Conservation (phyloP, 2,888 invertebrate genomes). For the Zygothrica quintamaculata region DNA sequence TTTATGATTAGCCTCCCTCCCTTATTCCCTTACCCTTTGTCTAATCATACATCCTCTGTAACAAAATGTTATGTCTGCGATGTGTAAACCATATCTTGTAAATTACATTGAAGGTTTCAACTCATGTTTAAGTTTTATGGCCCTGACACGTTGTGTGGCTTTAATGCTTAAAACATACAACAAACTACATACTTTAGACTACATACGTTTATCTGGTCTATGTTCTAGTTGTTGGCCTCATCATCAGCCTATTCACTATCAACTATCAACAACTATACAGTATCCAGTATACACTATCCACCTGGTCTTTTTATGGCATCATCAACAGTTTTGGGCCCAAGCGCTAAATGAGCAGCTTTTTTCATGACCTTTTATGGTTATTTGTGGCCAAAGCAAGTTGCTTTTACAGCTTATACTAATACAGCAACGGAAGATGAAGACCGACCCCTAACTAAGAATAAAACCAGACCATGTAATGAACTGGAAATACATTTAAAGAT, state of each 20-base stretch:
- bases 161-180: neutral
- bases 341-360: slow-evolving; percentile 49
- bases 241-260: too few relatives aligned
- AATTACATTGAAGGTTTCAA: slow-evolving; percentile 58
- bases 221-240: slow-evolving; percentile 38
- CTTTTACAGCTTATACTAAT: too few relatives aligned
- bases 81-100: slow-evolving; percentile 52
- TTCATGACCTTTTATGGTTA: slow-evolving; percentile 66
- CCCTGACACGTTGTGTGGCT: slow-evolving; percentile 41
- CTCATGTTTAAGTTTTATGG: slow-evolving; percentile 48
- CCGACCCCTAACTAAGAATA: neutral
- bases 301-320: slow-evolving; percentile 58
- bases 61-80: slow-evolving; percentile 8
- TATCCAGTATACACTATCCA: too few relatives aligned
- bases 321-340: slow-evolving; percentile 24
- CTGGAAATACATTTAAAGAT: neutral
- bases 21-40: too few relatives aligned
- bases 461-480: slow-evolving; percentile 33
- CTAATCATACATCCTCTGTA: too few relatives aligned
- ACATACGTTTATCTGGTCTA: neutral
- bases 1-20: neutral
- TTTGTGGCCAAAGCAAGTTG: slow-evolving; percentile 26
- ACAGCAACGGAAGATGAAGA: slow-evolving; percentile 41
- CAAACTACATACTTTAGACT: neutral
- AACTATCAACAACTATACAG: too few relatives aligned